These are phyloP conservation scores for Monodelphis domestica DNA, from an alignment of 2,797 vertebrate species.

Conservation along the genomic window DNA sequence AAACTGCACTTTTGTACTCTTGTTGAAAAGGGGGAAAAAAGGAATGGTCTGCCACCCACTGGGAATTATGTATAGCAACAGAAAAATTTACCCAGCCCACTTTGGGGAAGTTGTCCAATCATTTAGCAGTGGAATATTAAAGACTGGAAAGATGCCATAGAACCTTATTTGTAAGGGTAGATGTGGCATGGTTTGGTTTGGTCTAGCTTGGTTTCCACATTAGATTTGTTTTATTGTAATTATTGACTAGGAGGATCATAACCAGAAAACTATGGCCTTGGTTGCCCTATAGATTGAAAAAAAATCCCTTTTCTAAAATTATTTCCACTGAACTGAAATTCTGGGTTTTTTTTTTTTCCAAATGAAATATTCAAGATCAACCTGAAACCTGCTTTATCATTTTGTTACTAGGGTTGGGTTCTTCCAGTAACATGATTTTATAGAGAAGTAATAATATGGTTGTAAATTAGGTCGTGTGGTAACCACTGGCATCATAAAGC, in stretches of 20 bases:
- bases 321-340: neutral
- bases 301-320: neutral
- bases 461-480: constrained; percentile 25
- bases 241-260: neutral
- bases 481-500: neutral
- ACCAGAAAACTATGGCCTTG: neutral
- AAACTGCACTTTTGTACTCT: neutral
- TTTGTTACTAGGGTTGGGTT: neutral
- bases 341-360: neutral
- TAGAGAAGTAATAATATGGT: constrained; percentile 38
- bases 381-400: neutral
- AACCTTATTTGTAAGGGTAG: neutral
- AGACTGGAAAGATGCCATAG: neutral
- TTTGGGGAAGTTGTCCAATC: neutral
- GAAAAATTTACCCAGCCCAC: neutral
- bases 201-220: neutral
- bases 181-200: no score
- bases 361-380: neutral
- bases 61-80: neutral
- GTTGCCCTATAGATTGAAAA: neutral
- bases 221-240: neutral
- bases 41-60: neutral
- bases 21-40: neutral
- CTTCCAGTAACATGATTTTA: constrained; percentile 22
- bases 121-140: accelerated